Evolutionary conservation across 1,140 invertebrate genomes (phyloP).

Genomic region (Reticulitermes speratus): DNA sequence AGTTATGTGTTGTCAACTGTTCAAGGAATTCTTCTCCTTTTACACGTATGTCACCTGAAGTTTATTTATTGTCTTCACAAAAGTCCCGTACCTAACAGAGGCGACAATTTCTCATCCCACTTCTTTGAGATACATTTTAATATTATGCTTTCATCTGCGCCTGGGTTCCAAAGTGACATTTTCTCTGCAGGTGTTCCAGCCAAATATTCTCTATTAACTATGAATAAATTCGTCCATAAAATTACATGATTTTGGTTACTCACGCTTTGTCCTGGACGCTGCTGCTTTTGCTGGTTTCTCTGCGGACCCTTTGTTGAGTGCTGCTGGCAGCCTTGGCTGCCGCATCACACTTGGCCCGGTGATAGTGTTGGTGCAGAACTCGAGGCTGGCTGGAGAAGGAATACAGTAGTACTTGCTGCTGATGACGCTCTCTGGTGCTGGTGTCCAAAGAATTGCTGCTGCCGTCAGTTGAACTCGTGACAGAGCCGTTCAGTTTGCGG

Average conservation of each 20-base stretch:
- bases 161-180: too few species aligned
- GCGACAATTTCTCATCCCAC: too few species aligned
- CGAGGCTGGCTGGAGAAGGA: slow-evolving; percentile 60
- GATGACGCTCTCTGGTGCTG: slow-evolving; percentile 12
- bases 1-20: too few species aligned
- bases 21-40: too few species aligned
- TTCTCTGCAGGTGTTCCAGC: too few species aligned
- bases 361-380: slow-evolving; percentile 44
- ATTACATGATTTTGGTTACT: not conserved
- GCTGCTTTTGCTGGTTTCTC: slow-evolving; percentile 42
- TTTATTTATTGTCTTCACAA: too few species aligned
- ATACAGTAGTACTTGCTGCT: slow-evolving; percentile 53
- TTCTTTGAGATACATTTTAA: too few species aligned
- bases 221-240: too few species aligned
- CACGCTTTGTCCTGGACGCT: not conserved
- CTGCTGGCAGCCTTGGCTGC: slow-evolving; percentile 43
- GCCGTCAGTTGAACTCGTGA: slow-evolving; percentile 36
- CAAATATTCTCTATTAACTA: too few species aligned
- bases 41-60: too few species aligned
- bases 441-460: not conserved
- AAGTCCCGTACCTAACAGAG: too few species aligned
- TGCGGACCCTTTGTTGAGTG: slow-evolving; percentile 44
- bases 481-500: slow-evolving; percentile 44
- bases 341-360: slow-evolving; percentile 43
- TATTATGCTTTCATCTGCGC: too few species aligned